These are phyloP conservation scores for Drosophila lini DNA, from an alignment of 1,140 invertebrate genomes.

Conservation along the genomic window DNA sequence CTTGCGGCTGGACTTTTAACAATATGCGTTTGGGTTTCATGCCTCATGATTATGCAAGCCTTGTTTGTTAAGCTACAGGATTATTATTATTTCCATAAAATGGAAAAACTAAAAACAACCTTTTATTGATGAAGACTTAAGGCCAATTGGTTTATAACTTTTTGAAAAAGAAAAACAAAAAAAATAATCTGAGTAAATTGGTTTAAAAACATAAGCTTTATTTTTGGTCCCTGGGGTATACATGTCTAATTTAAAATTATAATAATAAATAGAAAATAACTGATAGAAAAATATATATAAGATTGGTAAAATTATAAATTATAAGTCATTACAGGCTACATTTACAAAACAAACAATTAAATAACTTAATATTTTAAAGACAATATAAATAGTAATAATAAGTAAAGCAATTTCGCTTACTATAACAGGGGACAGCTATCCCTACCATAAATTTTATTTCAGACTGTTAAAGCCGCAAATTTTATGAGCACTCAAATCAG, in stretches of 20 bases:
- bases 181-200: not conserved
- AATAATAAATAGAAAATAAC: too few relatives aligned
- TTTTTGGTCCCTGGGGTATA: not conserved
- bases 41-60: constrained; percentile 24
- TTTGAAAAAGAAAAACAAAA: not conserved
- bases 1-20: constrained; percentile 46
- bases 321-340: not conserved
- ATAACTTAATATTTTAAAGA: not conserved
- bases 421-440: not conserved
- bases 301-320: too few relatives aligned
- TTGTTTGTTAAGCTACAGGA: constrained; percentile 19
- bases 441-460: not conserved
- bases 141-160: constrained; percentile 35
- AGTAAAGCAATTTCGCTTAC: not conserved
- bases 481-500: not conserved
- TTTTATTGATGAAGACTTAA: constrained; percentile 3
- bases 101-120: constrained; percentile 4
- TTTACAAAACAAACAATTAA: not conserved
- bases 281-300: not conserved
- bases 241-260: too few relatives aligned
- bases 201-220: not conserved
- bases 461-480: not conserved
- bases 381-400: too few relatives aligned
- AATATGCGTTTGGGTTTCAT: not conserved
- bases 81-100: constrained; percentile 9